These are phyloP conservation scores for Epistrophe grossulariae DNA, from an alignment of 2,888 invertebrate genomes.

Conservation along the genomic window DNA sequence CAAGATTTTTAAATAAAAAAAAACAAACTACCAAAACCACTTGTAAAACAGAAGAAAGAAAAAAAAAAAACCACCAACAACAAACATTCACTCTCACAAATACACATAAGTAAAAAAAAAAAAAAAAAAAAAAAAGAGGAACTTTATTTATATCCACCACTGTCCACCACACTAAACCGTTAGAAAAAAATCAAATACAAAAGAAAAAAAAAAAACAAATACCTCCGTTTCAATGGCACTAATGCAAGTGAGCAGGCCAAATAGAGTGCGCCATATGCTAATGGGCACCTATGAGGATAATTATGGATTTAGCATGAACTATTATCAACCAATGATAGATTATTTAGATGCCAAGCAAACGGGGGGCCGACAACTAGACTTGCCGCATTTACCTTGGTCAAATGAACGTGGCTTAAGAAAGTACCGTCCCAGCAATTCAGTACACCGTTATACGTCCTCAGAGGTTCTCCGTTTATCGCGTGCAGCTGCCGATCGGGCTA, in stretches of 20 bases:
- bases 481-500: constrained; percentile 88
- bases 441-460: constrained; percentile 88
- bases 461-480: constrained; percentile 88
- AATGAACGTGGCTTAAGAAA: constrained; percentile 89
- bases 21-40: constrained; percentile 33
- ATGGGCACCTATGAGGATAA: constrained; percentile 90
- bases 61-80: constrained; percentile 15
- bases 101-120: constrained; percentile 37
- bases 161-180: constrained; percentile 50
- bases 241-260: constrained; percentile 81
- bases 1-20: constrained; percentile 30
- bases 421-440: constrained; percentile 87
- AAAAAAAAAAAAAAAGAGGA: constrained; percentile 65
- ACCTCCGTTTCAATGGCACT: constrained; percentile 80
- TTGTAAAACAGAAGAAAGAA: constrained; percentile 45
- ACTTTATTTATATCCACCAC: constrained; percentile 73
- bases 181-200: no score
- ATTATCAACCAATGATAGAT: constrained; percentile 94
- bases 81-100: constrained; percentile 40
- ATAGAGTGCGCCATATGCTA: constrained; percentile 80
- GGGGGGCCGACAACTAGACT: constrained; percentile 80
- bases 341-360: constrained; percentile 89
- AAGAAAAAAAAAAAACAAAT: constrained; percentile 74
- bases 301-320: constrained; percentile 93
- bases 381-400: constrained; percentile 89